phyloP scores from a whole-genome alignment of 2,113 vertebrate species.

The Neodontobutis hainanensis region DNA sequence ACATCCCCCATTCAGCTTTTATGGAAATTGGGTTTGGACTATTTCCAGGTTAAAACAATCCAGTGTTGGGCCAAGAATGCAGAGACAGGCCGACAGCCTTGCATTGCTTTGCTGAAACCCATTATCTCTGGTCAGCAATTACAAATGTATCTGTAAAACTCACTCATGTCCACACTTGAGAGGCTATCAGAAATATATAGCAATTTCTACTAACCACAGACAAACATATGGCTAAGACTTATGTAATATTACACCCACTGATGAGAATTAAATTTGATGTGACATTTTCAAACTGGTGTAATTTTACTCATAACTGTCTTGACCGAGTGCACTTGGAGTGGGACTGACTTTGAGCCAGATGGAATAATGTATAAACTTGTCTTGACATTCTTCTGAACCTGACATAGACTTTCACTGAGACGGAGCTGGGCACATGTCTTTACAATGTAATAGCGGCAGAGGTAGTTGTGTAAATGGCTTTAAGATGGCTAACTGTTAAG shows the following conservation, averaged over 20 bases:
- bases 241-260: constrained; percentile 6
- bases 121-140: not conserved
- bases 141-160: not conserved
- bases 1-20: not conserved
- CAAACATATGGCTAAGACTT: not conserved
- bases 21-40: constrained; percentile 7
- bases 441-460: constrained; percentile 1
- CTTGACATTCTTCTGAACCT: too few relatives aligned
- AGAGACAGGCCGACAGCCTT: not conserved
- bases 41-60: constrained; percentile 6
- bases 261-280: constrained; percentile 6
- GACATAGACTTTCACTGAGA: not conserved
- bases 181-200: not conserved
- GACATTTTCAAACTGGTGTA: constrained; percentile 11
- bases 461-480: constrained; percentile 9
- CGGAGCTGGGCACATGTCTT: not conserved
- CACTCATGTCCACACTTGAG: not conserved
- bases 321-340: not conserved
- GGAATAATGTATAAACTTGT: too few relatives aligned
- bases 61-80: constrained; percentile 3
- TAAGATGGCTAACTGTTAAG: constrained; percentile 36
- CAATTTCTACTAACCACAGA: constrained; percentile 1
- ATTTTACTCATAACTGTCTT: constrained; percentile 2
- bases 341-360: too few relatives aligned
- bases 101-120: constrained; percentile 1